A percentile compares a stretch with the other conserved stretches of the same genome.
These are phyloP conservation scores for Mormoops blainvillei DNA, from an alignment of 2,113 vertebrate species.

Conservation along the genomic window DNA sequence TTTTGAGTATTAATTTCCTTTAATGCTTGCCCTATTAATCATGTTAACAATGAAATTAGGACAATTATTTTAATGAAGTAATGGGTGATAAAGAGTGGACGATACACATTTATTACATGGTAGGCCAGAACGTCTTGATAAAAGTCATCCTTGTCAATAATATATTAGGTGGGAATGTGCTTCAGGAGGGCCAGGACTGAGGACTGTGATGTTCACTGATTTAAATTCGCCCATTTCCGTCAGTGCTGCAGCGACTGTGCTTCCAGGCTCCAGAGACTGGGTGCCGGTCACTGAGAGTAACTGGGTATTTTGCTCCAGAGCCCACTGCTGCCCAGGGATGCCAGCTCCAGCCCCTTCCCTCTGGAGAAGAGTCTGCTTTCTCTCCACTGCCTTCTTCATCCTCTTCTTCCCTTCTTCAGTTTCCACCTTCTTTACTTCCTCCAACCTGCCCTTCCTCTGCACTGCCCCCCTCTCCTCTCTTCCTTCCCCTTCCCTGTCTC, in stretches of 20 bases:
- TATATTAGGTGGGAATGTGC: conserved; percentile 71
- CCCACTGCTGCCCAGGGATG: background rate
- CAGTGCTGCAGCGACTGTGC: background rate
- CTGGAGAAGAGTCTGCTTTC: background rate
- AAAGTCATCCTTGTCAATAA: conserved; percentile 80
- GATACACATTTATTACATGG: conserved; percentile 77
- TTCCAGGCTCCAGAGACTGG: conserved; percentile 29
- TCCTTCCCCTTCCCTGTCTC: background rate
- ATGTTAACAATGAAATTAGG: conserved; percentile 85
- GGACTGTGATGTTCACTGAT: conserved; percentile 53
- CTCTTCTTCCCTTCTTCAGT: background rate
- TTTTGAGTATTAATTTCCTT: conserved; percentile 83
- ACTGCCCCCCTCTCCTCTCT: background rate
- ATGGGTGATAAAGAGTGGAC: conserved; percentile 77
- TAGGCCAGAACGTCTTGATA: conserved; percentile 67
- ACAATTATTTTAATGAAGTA: conserved; percentile 85
- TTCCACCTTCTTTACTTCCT: background rate
- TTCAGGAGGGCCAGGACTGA: conserved; percentile 44
- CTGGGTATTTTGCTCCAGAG: background rate
- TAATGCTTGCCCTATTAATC: conserved; percentile 83
- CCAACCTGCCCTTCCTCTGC: background rate
- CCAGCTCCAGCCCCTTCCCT: background rate
- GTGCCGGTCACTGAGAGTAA: conserved; percentile 31
- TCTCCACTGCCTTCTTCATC: background rate
- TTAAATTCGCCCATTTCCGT: conserved; percentile 44